Evolutionary conservation across 2,797 vertebrate genomes (phyloP), one percentile per base, ranked within the genome.

Genomic region (Danio choprae): DNA sequence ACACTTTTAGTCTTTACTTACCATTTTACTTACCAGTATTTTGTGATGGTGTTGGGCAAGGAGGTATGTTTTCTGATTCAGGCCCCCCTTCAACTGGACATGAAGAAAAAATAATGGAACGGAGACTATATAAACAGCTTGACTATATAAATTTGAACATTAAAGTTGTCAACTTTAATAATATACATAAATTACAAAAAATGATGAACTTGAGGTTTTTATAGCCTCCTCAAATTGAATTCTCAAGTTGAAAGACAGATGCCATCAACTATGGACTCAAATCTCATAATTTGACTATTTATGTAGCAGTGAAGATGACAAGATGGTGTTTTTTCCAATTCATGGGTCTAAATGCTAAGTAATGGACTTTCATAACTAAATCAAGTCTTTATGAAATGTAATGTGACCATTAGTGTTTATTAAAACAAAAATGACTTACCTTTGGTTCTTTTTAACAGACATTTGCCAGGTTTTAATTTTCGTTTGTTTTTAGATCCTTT

Each of bases 31-130:
- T n/a, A n/a, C n/a, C n/a, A n/a, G n/a, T 40, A 62, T 62, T 62
- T 50, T 15, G 72, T 1, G 5, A 11, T 18, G 44, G 29, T 38
- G 44, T 74, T 74, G 6, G 15, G 59, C 56, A 48, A 20, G 58
- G 72, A 38, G 16, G 44, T 18, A 15, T 74, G 44, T 74, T 74
- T 62, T 74, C 72, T 62, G 72, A 62, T 20, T 74, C 44, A 5
- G 44, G 72, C 22, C 62, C 71, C 0, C 7, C 7, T 60, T 60
- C 43, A 50, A 18, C 22, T 15, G 15, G 10, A 40, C 43, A 20
- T 60, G 63, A 4, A 65, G 20, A 46, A 46, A 20, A 16, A 65
- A 63, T 63, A 11, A 13, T 20, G 60, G 58, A 2, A 18, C 4
- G 4, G 2, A 62, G 15, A 36, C 43, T 13, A 38, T 60, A 43